Evolutionary conservation across 1,140 invertebrate genomes (phyloP).

Genomic region (Drosophila miranda): DNA sequence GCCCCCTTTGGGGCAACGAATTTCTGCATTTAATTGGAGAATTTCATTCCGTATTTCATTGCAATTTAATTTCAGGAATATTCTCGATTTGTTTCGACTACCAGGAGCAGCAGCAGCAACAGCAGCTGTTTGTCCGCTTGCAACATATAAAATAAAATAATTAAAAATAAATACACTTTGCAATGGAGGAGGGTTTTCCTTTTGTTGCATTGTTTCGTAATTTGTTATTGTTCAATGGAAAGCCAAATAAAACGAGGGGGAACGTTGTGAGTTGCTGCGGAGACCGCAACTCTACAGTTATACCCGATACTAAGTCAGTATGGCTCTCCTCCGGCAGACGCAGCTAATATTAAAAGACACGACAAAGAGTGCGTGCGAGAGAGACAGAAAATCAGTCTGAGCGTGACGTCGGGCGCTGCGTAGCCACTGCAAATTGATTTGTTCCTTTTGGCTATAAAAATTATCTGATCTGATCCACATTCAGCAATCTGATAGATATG

Average conservation of each 20-base stretch:
- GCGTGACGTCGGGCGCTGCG: no score
- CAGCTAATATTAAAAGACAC: no score
- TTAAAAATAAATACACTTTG: conserved; percentile 68
- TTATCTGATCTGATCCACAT: no score
- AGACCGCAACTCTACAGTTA: no score
- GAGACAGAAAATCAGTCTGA: no score
- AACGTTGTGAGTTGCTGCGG: no score
- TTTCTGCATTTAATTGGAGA: conserved; percentile 71
- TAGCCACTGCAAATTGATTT: no score
- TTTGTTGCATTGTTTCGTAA: conserved; percentile 17
- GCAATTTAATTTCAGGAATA: conserved; percentile 69
- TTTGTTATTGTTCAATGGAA: conserved; percentile 24
- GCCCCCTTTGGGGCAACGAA: conserved; percentile 15
- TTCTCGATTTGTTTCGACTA: conserved; percentile 11
- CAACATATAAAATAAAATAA: conserved; percentile 45
- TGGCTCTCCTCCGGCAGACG: no score
- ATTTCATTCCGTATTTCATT: conserved; percentile 61
- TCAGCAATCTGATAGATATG: no score
- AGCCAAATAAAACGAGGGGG: conserved; percentile 10
- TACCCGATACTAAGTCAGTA: no score
- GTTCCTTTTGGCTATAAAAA: no score
- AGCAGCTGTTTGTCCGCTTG: conserved; percentile 20
- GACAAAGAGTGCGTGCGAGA: no score
- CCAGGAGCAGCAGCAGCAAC: conserved; percentile 21
- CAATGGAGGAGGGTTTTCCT: conserved; percentile 1